These are phyloP conservation scores for Melanerpes aurifrons DNA, from an alignment of 2,113 vertebrate species.

Conservation along the genomic window DNA sequence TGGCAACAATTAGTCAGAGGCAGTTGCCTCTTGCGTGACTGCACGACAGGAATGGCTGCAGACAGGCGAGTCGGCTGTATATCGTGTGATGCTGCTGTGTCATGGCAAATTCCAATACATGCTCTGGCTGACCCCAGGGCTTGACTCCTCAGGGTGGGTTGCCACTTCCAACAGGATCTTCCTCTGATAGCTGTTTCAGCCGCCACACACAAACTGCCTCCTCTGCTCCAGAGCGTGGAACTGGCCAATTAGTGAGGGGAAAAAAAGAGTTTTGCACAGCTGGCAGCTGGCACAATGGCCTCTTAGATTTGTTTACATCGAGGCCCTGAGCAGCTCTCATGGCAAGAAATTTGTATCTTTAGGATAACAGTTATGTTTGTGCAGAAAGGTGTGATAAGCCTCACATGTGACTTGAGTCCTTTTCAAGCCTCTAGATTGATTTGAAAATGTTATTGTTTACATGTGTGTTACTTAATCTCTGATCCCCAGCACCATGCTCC, in stretches of 20 bases:
- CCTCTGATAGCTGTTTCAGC: not conserved
- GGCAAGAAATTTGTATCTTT: not conserved
- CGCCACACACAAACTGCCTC: not conserved
- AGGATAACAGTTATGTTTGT: not conserved
- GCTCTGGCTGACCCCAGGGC: not conserved
- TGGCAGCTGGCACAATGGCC: not conserved
- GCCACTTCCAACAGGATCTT: not conserved
- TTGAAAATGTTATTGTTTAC: not conserved
- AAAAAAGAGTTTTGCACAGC: not conserved
- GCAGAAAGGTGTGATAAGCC: not conserved
- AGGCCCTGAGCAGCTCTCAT: not conserved
- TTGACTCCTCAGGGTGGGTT: not conserved
- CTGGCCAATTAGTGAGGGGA: not conserved
- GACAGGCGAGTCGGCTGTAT: rapidly evolving
- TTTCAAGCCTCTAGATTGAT: not conserved
- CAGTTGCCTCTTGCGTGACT: not conserved
- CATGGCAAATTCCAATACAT: not conserved
- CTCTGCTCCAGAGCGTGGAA: not conserved
- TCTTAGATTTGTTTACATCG: not conserved
- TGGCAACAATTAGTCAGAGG: not conserved
- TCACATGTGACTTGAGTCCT: not conserved
- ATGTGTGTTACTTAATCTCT: rapidly evolving
- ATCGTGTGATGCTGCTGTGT: not conserved
- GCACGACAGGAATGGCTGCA: not conserved
- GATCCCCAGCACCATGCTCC: not conserved